phyloP scores from a whole-genome alignment of 2,888 invertebrate genomes.

The Liopterus haemorrhoidalis region DNA sequence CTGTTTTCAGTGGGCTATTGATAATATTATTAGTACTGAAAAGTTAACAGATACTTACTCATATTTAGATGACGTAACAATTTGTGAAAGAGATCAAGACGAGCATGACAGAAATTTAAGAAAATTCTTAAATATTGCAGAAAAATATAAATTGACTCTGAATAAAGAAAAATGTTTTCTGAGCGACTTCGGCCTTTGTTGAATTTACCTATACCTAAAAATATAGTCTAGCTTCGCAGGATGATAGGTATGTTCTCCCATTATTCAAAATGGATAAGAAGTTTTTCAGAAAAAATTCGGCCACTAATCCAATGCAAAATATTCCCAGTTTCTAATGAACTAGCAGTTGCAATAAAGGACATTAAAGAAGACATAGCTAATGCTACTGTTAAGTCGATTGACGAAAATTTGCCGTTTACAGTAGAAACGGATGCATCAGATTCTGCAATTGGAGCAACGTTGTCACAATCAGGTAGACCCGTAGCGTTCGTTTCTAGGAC shows the following conservation, averaged over 20 bases:
- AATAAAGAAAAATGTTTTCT: conserved; percentile 6
- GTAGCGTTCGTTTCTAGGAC: conserved; percentile 22
- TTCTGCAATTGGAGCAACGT: neutral
- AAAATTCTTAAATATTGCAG: neutral
- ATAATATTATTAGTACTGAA: conserved; percentile 17
- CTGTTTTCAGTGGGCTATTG: conserved; percentile 17
- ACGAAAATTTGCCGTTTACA: conserved; percentile 4
- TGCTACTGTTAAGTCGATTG: neutral
- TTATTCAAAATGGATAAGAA: conserved; percentile 6
- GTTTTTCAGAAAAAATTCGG: neutral
- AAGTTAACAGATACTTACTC: conserved; percentile 14
- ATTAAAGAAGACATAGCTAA: conserved; percentile 1
- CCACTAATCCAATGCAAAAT: neutral
- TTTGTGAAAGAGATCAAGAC: conserved; percentile 22
- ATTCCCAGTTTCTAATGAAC: neutral
- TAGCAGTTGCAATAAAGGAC: neutral
- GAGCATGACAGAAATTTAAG: conserved; percentile 22
- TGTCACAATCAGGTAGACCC: neutral
- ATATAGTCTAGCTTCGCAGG: neutral
- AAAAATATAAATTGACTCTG: neutral
- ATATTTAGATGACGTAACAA: conserved; percentile 22
- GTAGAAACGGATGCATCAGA: conserved; percentile 5
- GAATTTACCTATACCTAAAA: neutral
- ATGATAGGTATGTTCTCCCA: neutral
- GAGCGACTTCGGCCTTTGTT: neutral